Base-by-base conservation (phyloP, 2,797 vertebrate genomes). In the Sternotherus odoratus region DNA sequence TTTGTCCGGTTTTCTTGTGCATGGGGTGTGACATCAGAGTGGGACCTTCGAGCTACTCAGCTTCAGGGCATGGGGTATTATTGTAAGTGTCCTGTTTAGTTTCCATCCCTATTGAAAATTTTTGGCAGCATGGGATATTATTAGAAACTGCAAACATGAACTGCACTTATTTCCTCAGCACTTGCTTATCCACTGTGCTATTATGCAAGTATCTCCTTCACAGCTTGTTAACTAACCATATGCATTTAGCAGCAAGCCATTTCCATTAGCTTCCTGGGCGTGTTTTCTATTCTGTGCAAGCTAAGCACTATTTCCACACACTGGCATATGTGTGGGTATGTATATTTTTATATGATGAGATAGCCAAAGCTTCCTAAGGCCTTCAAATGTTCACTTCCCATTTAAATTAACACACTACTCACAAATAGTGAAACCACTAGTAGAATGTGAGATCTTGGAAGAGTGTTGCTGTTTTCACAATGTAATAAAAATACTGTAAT, bases 161-260 rank as follows among this genome's bases (percentile, higher is more conserved):
- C 82, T 74, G 83, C 85, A 15, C 8, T 1, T 0, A 30, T 89
- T 95, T 86, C 75, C 83, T 91, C 83, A n/a, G 89, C 95, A 89
- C 86, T 91, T 1, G 48, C 92, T 92, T 0, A 0, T 74, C 36
- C 49, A 81, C 26, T 0, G 0, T 79, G 82, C 0, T 0, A 72
- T 54, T 0, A 0, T 53, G 92, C 83, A 92, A 23, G 46, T 90
- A 48, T 3, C 50, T 49, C 39, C 77, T 86, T 78, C 19, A 5
- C 0, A 0, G 66, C 78, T 85, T 5, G 0, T 28, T 63, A 60
- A 85, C 4, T 3, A 28, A 26, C 26, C 39, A 28, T 46, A 56
- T 16, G 8, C 33, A 54, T 49, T 92, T 54, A 50, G 1, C 72
- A 91, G 85, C 79, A 57, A 2, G 78, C 53, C 48, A 28, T 46